These are phyloP conservation scores for Tortrix viridana DNA, from an alignment of 2,888 invertebrate species.

Conservation along the genomic window DNA sequence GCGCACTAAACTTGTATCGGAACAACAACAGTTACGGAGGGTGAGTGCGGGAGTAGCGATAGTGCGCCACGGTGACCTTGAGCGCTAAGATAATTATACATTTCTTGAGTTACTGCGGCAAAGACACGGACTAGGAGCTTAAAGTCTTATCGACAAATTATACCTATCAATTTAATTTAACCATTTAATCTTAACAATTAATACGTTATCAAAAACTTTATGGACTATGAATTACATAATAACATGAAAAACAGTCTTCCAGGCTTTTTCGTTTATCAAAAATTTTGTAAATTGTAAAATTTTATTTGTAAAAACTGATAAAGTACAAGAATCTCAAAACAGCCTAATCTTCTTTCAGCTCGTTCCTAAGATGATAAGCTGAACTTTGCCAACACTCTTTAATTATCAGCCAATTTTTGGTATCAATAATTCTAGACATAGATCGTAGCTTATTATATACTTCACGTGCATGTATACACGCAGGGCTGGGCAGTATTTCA, in stretches of 20 bases:
- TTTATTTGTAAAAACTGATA: constrained; percentile 70
- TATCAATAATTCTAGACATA: constrained; percentile 56
- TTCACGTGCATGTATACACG: constrained; percentile 23
- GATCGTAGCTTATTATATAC: constrained; percentile 43
- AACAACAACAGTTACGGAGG: no score
- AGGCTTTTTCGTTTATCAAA: constrained; percentile 77
- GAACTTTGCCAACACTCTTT: constrained; percentile 50
- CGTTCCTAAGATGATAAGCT: constrained; percentile 46
- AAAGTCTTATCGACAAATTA: constrained; percentile 26
- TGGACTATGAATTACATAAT: constrained; percentile 77
- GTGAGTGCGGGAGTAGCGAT: no score
- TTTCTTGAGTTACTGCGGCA: no score
- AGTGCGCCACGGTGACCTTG: no score
- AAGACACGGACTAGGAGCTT: no score
- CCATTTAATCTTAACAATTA: constrained; percentile 69
- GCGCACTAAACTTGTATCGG: no score
- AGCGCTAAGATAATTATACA: no score
- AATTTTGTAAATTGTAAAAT: constrained; percentile 81
- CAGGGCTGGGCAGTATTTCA: no score
- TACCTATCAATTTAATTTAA: constrained; percentile 23
- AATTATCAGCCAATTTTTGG: constrained; percentile 65
- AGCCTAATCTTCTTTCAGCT: constrained; percentile 61
- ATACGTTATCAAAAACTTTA: constrained; percentile 78
- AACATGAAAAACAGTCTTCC: constrained; percentile 82
- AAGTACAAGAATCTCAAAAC: constrained; percentile 75